Evolutionary conservation across 2,888 invertebrate species (phyloP).

Genomic region (Parelbella ahira): DNA sequence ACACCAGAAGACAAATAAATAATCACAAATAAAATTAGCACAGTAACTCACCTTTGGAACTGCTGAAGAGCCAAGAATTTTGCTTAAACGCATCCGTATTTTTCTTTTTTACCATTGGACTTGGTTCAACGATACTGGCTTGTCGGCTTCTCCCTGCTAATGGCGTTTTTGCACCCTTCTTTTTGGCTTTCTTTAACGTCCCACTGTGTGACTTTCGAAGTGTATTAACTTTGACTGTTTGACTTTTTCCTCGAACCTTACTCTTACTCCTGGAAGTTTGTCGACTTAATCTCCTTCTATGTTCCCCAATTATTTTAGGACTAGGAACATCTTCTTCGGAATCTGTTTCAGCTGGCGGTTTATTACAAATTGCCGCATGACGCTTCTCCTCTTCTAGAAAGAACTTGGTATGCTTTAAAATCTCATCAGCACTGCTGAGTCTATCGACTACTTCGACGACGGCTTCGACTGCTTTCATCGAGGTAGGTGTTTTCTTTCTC

Average conservation of each 20-base stretch:
- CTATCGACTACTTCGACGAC: slow-evolving; percentile 59
- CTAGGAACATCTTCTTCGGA: slow-evolving; percentile 62
- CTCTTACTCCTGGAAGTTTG: slow-evolving; percentile 74
- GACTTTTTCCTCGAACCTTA: slow-evolving; percentile 70
- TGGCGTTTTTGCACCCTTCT: slow-evolving; percentile 61
- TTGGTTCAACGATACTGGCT: slow-evolving; percentile 64
- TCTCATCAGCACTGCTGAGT: slow-evolving; percentile 51
- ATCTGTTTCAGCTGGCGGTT: slow-evolving; percentile 55
- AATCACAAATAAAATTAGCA: not conserved
- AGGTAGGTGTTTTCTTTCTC: slow-evolving; percentile 65
- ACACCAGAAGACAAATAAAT: too few relatives aligned
- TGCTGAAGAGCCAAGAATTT: slow-evolving; percentile 70
- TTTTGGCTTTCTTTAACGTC: slow-evolving; percentile 67
- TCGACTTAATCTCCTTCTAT: slow-evolving; percentile 64
- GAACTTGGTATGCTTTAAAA: slow-evolving; percentile 57
- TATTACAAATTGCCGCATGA: slow-evolving; percentile 50
- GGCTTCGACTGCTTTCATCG: slow-evolving; percentile 59
- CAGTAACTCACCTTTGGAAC: slow-evolving; percentile 43
- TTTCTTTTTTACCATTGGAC: slow-evolving; percentile 61
- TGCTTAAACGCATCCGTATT: slow-evolving; percentile 54
- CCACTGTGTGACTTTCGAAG: slow-evolving; percentile 71
- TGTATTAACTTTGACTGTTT: slow-evolving; percentile 67
- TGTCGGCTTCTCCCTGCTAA: slow-evolving; percentile 59
- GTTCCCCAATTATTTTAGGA: slow-evolving; percentile 57
- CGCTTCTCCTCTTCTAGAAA: slow-evolving; percentile 69